phyloP scores from a whole-genome alignment of 1,140 invertebrate genomes.

The Eumaeus atala region DNA sequence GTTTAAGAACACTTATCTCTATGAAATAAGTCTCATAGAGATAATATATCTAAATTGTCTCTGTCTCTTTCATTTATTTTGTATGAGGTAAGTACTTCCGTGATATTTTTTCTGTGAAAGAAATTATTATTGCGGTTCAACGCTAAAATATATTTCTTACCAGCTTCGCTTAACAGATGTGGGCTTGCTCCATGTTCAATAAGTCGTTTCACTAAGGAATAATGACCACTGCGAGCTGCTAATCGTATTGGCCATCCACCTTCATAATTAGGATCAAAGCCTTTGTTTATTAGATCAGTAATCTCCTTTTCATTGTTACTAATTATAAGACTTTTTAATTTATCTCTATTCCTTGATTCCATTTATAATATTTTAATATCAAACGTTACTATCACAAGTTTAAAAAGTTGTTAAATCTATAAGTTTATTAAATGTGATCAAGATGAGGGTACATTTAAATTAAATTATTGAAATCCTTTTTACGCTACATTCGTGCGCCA shows the following conservation, averaged over 20 bases:
- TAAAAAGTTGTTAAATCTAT: too few species aligned
- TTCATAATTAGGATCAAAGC: conserved; percentile 56
- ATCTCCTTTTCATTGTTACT: conserved; percentile 39
- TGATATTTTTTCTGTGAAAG: too few species aligned
- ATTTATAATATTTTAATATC: conserved; percentile 20
- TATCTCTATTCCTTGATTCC: conserved; percentile 35
- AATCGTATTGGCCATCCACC: conserved; percentile 57
- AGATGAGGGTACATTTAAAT: not conserved
- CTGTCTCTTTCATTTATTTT: too few species aligned
- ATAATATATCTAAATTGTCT: too few species aligned
- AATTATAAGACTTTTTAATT: conserved; percentile 44
- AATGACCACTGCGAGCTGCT: conserved; percentile 48
- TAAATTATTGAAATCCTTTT: too few species aligned
- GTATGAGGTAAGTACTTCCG: too few species aligned
- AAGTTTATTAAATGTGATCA: not conserved
- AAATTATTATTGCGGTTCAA: too few species aligned
- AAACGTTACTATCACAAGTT: too few species aligned
- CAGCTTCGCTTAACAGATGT: conserved; percentile 53
- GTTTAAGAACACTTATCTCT: too few species aligned
- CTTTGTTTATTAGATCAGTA: conserved; percentile 39
- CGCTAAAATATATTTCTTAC: conserved; percentile 28
- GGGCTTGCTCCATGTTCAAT: conserved; percentile 57
- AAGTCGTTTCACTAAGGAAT: conserved; percentile 45
- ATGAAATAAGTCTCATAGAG: too few species aligned
- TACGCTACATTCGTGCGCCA: too few species aligned